Percentiles rank a stretch among this genome's conserved stretches.
These are phyloP conservation scores for Mythimna ferrago DNA, from an alignment of 2,888 invertebrate species.

Conservation along the genomic window DNA sequence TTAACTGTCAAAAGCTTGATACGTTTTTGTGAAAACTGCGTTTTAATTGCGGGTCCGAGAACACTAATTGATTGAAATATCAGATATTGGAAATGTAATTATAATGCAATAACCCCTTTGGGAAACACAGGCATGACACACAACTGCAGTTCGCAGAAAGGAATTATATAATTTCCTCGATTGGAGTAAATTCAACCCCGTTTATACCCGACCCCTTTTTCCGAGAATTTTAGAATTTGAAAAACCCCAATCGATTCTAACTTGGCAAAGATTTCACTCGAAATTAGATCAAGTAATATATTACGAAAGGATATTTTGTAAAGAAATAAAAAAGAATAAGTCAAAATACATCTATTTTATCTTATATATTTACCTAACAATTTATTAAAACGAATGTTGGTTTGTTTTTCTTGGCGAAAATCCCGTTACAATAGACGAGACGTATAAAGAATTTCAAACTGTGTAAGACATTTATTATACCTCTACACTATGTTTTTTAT, in stretches of 20 bases:
- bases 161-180: constrained; percentile 7
- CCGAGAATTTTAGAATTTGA: constrained; percentile 22
- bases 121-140: constrained; percentile 15
- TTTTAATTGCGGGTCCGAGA: constrained; percentile 9
- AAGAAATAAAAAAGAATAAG: too few species aligned
- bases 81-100: constrained; percentile 29
- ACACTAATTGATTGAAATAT: constrained; percentile 24
- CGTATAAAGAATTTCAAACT: background rate
- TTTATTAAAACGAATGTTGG: background rate
- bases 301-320: too few species aligned
- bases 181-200: constrained; percentile 30
- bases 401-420: background rate
- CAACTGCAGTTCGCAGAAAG: constrained; percentile 48
- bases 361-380: background rate
- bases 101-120: constrained; percentile 17
- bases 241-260: constrained; percentile 17
- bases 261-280: background rate
- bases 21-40: constrained; percentile 26
- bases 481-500: background rate
- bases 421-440: background rate
- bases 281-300: background rate
- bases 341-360: background rate
- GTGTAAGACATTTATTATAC: background rate
- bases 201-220: background rate
- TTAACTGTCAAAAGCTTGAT: constrained; percentile 9